These are phyloP conservation scores for Rotaria macrura DNA, from an alignment of 2,888 invertebrate species.

Conservation along the genomic window DNA sequence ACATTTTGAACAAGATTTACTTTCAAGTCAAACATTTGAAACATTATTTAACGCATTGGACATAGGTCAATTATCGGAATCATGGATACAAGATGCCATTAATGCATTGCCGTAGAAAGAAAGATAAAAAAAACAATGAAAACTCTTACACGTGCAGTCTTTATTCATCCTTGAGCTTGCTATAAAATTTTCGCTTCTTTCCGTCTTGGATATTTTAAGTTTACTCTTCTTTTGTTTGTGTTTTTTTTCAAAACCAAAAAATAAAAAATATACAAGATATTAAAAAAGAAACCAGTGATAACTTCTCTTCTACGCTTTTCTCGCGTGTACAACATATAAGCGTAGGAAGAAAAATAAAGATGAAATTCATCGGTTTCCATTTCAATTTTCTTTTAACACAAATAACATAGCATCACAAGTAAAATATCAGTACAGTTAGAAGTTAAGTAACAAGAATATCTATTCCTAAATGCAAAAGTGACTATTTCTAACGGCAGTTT, in stretches of 20 bases:
- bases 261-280: too few relatives aligned
- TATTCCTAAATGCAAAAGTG: too few relatives aligned
- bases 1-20: conserved; percentile 14
- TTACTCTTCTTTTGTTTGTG: not conserved
- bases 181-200: not conserved
- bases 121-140: not conserved
- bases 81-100: not conserved
- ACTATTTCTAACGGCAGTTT: too few relatives aligned
- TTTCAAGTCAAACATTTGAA: not conserved
- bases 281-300: not conserved
- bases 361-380: not conserved
- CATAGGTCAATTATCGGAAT: not conserved
- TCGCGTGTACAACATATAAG: not conserved
- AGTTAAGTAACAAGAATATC: too few relatives aligned
- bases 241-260: not conserved
- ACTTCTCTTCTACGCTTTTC: not conserved
- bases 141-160: not conserved
- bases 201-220: not conserved
- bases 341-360: not conserved
- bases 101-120: not conserved
- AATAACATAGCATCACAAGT: too few relatives aligned
- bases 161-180: conserved; percentile 9
- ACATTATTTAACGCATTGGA: not conserved
- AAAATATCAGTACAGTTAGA: too few relatives aligned
- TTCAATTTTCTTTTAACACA: too few relatives aligned